A percentile compares a stretch with the other conserved stretches of the same genome.
phyloP scores from a whole-genome alignment of 2,113 vertebrate genomes.

The Cyanoramphus novaezelandiae region DNA sequence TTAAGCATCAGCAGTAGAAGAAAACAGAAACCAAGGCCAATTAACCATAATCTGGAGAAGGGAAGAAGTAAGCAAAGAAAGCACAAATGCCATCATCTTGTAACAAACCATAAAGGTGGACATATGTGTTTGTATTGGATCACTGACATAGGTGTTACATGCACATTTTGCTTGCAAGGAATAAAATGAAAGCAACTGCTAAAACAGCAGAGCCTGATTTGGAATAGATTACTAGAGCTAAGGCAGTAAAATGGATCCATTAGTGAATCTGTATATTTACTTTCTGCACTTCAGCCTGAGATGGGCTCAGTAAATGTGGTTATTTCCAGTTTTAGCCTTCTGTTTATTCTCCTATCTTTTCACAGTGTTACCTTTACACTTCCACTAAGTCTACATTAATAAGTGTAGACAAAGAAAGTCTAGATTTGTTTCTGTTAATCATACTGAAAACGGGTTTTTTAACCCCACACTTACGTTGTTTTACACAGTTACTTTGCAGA shows the following conservation, averaged over 20 bases:
- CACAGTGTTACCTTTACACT: background rate
- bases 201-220: background rate
- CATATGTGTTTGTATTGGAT: background rate
- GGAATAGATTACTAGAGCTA: background rate
- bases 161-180: background rate
- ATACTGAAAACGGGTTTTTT: background rate
- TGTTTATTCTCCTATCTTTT: background rate
- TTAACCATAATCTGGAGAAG: background rate
- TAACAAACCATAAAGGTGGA: background rate
- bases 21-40: background rate
- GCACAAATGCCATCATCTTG: background rate
- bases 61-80: background rate
- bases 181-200: background rate
- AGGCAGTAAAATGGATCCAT: background rate
- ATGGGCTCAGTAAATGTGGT: background rate
- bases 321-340: background rate
- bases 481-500: background rate
- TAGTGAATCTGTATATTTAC: background rate
- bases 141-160: background rate
- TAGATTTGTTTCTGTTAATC: background rate
- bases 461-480: background rate
- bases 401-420: background rate
- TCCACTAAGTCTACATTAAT: background rate
- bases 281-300: background rate
- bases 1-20: background rate